Percentiles rank a stretch among this genome's conserved stretches.
These are phyloP conservation scores for Ellobium chinense DNA, from an alignment of 2,888 invertebrate species.

Conservation along the genomic window DNA sequence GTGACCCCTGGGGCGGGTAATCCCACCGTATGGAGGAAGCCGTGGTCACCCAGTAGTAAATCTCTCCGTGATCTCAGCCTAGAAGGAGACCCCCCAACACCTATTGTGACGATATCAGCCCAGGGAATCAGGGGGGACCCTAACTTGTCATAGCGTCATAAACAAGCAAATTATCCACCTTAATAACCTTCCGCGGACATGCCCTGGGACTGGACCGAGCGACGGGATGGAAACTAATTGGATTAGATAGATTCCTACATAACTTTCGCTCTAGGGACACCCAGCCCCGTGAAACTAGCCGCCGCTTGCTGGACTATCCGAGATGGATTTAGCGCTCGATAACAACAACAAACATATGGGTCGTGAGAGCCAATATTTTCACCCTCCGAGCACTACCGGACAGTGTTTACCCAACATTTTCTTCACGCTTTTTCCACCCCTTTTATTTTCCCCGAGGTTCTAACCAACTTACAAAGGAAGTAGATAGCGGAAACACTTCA, in stretches of 20 bases:
- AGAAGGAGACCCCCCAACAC: neutral
- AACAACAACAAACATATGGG: constrained; percentile 8
- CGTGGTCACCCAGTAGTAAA: neutral
- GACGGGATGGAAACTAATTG: constrained; percentile 11
- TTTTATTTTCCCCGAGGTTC: neutral
- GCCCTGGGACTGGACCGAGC: neutral
- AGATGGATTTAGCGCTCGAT: neutral
- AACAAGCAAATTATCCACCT: constrained; percentile 17
- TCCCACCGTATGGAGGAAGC: neutral
- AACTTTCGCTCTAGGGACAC: constrained; percentile 9
- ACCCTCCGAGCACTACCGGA: neutral
- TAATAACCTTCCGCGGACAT: neutral
- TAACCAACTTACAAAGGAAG: neutral
- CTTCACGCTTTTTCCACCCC: neutral
- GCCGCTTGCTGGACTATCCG: neutral
- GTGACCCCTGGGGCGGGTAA: neutral
- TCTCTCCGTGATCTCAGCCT: neutral
- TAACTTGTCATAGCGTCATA: constrained; percentile 20
- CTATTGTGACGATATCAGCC: neutral
- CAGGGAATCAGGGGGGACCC: neutral
- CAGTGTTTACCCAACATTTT: constrained; percentile 1
- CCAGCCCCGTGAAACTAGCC: no score
- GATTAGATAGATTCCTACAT: constrained; percentile 18
- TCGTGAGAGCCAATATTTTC: constrained; percentile 14
- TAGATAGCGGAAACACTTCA: neutral